These are phyloP conservation scores for Apotomis betuletana DNA, from an alignment of 2,888 invertebrate genomes.

Conservation along the genomic window DNA sequence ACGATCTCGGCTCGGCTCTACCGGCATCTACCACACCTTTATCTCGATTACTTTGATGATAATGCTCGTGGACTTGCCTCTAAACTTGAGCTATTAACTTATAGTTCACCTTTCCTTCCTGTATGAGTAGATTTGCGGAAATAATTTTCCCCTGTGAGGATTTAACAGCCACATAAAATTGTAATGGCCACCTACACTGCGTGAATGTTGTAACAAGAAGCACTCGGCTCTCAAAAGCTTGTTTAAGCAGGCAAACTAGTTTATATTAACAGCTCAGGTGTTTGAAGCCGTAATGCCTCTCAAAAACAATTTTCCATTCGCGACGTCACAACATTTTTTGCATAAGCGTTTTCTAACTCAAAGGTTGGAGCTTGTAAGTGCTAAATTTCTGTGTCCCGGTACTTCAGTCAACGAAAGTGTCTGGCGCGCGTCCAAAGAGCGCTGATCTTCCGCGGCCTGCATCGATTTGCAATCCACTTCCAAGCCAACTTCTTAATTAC, in stretches of 20 bases:
- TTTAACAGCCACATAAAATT: neutral
- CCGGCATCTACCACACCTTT: slow-evolving; percentile 52
- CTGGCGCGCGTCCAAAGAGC: slow-evolving; percentile 71
- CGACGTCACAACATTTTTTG: slow-evolving; percentile 31
- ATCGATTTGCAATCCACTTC: slow-evolving; percentile 59
- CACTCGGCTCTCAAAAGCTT: neutral
- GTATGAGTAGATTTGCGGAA: slow-evolving; percentile 1
- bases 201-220: neutral
- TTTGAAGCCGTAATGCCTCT: slow-evolving; percentile 12
- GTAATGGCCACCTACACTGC: neutral
- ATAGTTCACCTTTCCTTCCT: slow-evolving; percentile 18
- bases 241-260: neutral
- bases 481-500: slow-evolving; percentile 64
- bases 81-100: slow-evolving; percentile 12
- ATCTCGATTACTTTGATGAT: slow-evolving; percentile 47
- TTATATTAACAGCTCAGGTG: slow-evolving; percentile 18
- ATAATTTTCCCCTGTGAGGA: neutral
- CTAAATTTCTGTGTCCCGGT: slow-evolving; percentile 57
- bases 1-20: slow-evolving; percentile 58
- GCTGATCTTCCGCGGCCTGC: slow-evolving; percentile 73
- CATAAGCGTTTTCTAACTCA: slow-evolving; percentile 51
- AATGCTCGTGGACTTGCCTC: slow-evolving; percentile 20
- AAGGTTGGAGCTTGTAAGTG: slow-evolving; percentile 58
- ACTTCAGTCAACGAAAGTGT: slow-evolving; percentile 57
- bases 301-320: slow-evolving; percentile 20